Evolutionary conservation across 2,888 invertebrate species (phyloP).

Genomic region (Drosophila mulleri): DNA sequence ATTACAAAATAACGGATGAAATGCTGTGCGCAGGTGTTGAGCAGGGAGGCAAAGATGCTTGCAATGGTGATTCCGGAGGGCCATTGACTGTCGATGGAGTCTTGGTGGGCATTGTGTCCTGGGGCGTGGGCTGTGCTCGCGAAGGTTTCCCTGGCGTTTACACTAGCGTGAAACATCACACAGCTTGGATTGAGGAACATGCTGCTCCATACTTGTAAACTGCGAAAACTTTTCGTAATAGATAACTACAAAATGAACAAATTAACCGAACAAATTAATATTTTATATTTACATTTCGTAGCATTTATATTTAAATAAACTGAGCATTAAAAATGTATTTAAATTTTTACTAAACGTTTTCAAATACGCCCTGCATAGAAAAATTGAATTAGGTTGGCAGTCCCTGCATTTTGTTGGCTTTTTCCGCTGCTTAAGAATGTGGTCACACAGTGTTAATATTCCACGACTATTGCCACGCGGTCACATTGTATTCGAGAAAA

Average conservation of each 20-base stretch:
- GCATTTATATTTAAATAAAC: constrained; percentile 9
- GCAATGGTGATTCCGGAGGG: constrained; percentile 83
- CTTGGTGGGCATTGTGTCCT: constrained; percentile 81
- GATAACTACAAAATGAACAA: constrained; percentile 36
- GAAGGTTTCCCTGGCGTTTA: constrained; percentile 80
- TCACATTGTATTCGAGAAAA: constrained; percentile 58
- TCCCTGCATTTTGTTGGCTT: background rate
- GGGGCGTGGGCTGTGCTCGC: constrained; percentile 81
- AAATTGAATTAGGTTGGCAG: constrained; percentile 25
- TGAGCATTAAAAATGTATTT: constrained; percentile 28
- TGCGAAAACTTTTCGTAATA: background rate
- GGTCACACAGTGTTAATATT: constrained; percentile 6
- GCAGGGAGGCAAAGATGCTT: constrained; percentile 77
- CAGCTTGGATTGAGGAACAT: constrained; percentile 68
- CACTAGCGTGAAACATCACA: constrained; percentile 65
- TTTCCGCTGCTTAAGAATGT: background rate
- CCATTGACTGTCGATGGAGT: constrained; percentile 73
- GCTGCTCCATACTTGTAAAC: constrained; percentile 63
- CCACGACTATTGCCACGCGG: constrained; percentile 4
- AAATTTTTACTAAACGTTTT: background rate
- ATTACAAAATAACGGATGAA: constrained; percentile 70
- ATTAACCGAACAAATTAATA: constrained; percentile 38
- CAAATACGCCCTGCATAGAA: background rate
- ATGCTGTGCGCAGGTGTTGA: constrained; percentile 81
- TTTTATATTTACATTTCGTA: background rate